These are phyloP conservation scores for Urocynchramus pylzowi DNA, from an alignment of 2,113 vertebrate species.

Conservation along the genomic window DNA sequence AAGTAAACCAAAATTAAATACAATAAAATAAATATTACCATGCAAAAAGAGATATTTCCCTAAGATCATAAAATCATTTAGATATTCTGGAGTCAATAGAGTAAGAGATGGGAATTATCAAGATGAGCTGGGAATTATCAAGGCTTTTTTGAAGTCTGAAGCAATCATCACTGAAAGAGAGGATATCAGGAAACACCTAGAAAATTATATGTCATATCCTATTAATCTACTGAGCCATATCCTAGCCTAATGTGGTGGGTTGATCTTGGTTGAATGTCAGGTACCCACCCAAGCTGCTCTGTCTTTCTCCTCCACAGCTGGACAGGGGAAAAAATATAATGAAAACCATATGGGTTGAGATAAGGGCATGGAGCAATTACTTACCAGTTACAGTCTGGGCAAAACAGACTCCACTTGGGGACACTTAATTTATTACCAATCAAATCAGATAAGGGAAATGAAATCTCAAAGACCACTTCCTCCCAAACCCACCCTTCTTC, in stretches of 20 bases:
- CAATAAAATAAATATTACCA: neutral
- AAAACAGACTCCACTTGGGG: neutral
- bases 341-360: rapidly evolving
- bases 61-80: neutral
- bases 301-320: neutral
- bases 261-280: neutral
- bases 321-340: neutral
- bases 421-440: neutral
- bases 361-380: neutral
- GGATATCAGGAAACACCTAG: neutral
- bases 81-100: neutral
- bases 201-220: neutral
- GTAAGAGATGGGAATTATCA: neutral
- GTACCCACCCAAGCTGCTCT: rapidly evolving
- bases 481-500: neutral
- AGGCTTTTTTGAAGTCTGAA: neutral
- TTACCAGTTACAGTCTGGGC: neutral
- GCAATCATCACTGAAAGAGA: neutral
- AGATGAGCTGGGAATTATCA: neutral
- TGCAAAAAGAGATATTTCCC: neutral
- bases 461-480: neutral
- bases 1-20: neutral
- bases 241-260: neutral
- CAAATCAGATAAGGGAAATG: neutral
- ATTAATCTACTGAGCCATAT: neutral